Evolutionary conservation across 2,113 vertebrate species (phyloP), one percentile per base, ranked within the genome.

Genomic region (Monopterus albus): DNA sequence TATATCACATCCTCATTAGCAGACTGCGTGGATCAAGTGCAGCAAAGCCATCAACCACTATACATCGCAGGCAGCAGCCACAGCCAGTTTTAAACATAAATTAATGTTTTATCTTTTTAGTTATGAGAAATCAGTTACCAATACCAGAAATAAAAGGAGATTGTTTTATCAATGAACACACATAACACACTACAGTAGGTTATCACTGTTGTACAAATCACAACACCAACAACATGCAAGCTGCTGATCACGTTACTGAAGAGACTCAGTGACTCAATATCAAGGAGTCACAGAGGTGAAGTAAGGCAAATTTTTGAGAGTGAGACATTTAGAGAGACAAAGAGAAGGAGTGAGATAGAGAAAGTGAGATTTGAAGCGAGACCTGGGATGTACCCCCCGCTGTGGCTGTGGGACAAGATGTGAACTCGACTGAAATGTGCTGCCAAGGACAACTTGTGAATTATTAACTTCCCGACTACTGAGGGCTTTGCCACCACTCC

Each of bases 391-490:
- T 63, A 31, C 31, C 31, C 64, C n/a, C 80, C 6, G 77, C 81
- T 75, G 78, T 42, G 75, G 42, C 66, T 58, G 75, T 52, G 62
- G 83, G 66, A 68, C 81, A 53, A 14, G 20, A 72, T 71, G 74
- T 73, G 83, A 78, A 76, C 72, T 78, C 76, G 65, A 63, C 76
- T 70, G 84, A 81, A 83, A 70, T 36, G 29, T 52, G 25, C 67
- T 21, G 18, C 76, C 76, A 79, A 65, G 36, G 60, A 64, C 65
- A 64, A 77, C 81, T 79, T 68, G 75, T 45, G 15, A 88, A 79
- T 85, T 78, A 85, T 90, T 87, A 85, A 71, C 78, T 75, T 73
- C 61, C 62, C 58, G 45, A 61, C 79, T 65, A 18, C 49, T 18
- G 46, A 72, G 52, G 39, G 58, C 58, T 63, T 61, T 53, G 74